Conservation (phyloP, 2,797 vertebrate genomes). For the Thalassophryne amazonica region DNA sequence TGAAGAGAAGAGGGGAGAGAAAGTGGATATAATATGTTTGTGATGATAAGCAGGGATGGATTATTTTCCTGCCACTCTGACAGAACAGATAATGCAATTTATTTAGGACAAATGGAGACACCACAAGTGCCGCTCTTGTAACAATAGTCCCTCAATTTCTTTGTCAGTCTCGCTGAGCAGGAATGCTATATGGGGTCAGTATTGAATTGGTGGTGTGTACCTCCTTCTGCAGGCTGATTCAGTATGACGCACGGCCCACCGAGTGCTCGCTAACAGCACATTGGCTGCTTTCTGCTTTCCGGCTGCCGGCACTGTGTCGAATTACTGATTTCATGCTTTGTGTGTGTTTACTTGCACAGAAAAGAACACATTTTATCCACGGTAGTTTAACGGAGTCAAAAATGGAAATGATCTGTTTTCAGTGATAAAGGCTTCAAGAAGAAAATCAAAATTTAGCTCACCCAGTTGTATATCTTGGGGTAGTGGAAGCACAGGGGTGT, state of each 20-base stretch:
- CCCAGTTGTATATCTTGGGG: no score
- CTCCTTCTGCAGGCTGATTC: slow-evolving; percentile 40
- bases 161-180: slow-evolving; percentile 10
- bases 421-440: no score
- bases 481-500: no score
- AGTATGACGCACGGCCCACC: slow-evolving; percentile 35
- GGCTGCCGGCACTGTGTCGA: slow-evolving; percentile 48
- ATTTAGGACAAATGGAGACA: slow-evolving; percentile 43
- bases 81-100: slow-evolving; percentile 59
- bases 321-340: slow-evolving; percentile 47
- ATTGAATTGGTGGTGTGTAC: slow-evolving; percentile 35
- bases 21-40: slow-evolving; percentile 51
- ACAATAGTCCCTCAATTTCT: slow-evolving; percentile 42
- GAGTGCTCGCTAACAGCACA: slow-evolving; percentile 28
- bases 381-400: slow-evolving; percentile 10
- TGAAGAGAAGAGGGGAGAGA: not conserved
- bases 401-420: slow-evolving; percentile 8
- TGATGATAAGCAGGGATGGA: slow-evolving; percentile 52
- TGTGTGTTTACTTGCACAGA: slow-evolving; percentile 6
- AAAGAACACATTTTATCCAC: slow-evolving; percentile 6
- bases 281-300: slow-evolving; percentile 49
- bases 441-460: no score
- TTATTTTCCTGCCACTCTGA: slow-evolving; percentile 51
- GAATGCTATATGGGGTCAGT: slow-evolving; percentile 15
- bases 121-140: slow-evolving; percentile 45